A percentile compares a stretch with the other conserved stretches of the same genome.
Conservation (phyloP, 2,888 invertebrate species). For the Diadegma fenestrale region DNA sequence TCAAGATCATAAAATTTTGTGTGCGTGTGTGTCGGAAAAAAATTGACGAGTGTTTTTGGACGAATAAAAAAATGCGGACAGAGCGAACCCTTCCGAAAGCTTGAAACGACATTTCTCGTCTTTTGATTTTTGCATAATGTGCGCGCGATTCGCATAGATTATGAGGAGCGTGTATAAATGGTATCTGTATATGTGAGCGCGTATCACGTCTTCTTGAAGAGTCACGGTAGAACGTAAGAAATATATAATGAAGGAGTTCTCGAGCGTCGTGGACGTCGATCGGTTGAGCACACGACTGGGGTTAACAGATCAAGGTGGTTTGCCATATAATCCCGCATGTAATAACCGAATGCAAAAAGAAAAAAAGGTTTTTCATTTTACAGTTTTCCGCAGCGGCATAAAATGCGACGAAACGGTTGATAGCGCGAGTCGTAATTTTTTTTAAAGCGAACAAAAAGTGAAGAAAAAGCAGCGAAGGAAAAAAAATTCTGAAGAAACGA, state of each 20-base stretch:
- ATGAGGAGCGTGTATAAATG: constrained; percentile 1
- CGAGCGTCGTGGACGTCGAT: constrained; percentile 44
- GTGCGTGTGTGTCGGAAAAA: neutral
- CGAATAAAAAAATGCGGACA: neutral
- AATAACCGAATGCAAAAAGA: constrained; percentile 10
- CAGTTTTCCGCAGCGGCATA: neutral
- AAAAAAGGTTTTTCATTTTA: neutral
- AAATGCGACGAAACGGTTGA: neutral
- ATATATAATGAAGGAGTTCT: constrained; percentile 60
- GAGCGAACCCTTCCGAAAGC: neutral
- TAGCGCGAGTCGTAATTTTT: neutral
- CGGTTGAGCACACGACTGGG: constrained; percentile 51
- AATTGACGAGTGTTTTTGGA: neutral
- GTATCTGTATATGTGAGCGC: constrained; percentile 39
- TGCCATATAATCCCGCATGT: constrained; percentile 30
- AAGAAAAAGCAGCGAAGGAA: neutral
- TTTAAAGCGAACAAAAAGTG: neutral
- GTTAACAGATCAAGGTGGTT: constrained; percentile 67
- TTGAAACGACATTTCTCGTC: neutral
- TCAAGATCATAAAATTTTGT: no score
- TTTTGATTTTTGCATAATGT: neutral
- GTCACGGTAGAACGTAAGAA: constrained; percentile 54
- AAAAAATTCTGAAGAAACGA: neutral
- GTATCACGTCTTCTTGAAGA: constrained; percentile 43
- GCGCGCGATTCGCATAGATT: constrained; percentile 37